Evolutionary conservation across 2,113 vertebrate genomes (phyloP).

Genomic region (Peromyscus leucopus): DNA sequence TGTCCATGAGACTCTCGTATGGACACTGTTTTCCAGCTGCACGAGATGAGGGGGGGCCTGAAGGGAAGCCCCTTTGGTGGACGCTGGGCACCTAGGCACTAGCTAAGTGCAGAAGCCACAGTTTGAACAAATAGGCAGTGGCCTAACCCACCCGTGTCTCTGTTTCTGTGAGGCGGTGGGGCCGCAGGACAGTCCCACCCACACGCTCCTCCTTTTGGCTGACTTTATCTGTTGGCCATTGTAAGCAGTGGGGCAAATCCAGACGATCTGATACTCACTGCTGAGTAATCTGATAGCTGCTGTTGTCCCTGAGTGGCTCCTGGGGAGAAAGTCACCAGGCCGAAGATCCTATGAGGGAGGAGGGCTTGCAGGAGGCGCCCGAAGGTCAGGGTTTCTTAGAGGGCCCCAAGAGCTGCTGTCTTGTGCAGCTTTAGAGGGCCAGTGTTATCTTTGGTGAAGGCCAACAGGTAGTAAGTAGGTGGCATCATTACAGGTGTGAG

Average conservation of each 20-base stretch:
- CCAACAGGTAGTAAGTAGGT: neutral
- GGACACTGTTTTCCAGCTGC: neutral
- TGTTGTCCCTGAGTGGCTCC: neutral
- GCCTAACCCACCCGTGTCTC: neutral
- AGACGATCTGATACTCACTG: neutral
- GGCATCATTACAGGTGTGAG: neutral
- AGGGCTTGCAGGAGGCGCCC: neutral
- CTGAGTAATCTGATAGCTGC: neutral
- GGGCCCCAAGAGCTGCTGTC: neutral
- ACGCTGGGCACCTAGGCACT: neutral
- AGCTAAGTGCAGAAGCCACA: neutral
- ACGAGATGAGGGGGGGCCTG: neutral
- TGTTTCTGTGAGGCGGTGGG: neutral
- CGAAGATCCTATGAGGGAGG: neutral
- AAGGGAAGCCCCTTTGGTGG: neutral
- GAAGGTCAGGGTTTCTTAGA: neutral
- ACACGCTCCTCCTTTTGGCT: neutral
- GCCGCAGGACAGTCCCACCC: neutral
- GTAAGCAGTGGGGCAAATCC: neutral
- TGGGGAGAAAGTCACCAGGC: neutral
- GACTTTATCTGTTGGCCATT: neutral
- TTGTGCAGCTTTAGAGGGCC: neutral
- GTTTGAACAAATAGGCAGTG: neutral
- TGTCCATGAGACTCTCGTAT: neutral
- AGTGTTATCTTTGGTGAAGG: neutral